These are phyloP conservation scores for Drosophila ercepeae DNA, from an alignment of 1,140 invertebrate species.

Conservation along the genomic window DNA sequence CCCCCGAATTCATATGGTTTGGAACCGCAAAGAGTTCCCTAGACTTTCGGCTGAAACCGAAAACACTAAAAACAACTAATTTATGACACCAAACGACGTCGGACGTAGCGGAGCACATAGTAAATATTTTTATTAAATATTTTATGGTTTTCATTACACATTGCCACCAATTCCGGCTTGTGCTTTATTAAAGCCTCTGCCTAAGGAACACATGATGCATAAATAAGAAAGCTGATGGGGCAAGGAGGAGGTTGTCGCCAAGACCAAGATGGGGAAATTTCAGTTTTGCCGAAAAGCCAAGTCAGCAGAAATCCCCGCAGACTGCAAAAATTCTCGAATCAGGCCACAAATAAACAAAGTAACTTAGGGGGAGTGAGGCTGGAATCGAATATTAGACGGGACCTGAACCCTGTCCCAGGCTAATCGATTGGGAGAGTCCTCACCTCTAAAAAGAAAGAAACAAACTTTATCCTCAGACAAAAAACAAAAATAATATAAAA, in stretches of 20 bases:
- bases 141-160: conserved; percentile 79
- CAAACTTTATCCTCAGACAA: conserved; percentile 1
- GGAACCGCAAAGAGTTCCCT: conserved; percentile 36
- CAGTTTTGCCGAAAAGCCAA: conserved; percentile 42
- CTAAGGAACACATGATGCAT: conserved; percentile 59
- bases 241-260: background rate
- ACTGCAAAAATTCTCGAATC: conserved; percentile 39
- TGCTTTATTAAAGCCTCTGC: conserved; percentile 63
- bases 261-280: conserved; percentile 42
- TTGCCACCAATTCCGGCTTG: conserved; percentile 52
- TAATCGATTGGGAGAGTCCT: background rate
- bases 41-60: conserved; percentile 61
- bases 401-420: background rate
- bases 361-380: no score
- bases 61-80: conserved; percentile 78
- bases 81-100: conserved; percentile 61
- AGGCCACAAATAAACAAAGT: conserved; percentile 48
- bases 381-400: background rate
- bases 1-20: conserved; percentile 35
- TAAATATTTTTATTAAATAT: conserved; percentile 82
- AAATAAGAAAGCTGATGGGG: conserved; percentile 46
- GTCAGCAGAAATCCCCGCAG: conserved; percentile 55
- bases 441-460: no score
- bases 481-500: conserved; percentile 36
- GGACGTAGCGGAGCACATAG: conserved; percentile 66